These are phyloP conservation scores for Buphagus erythrorhynchus DNA, from an alignment of 2,797 vertebrate genomes.

Conservation along the genomic window DNA sequence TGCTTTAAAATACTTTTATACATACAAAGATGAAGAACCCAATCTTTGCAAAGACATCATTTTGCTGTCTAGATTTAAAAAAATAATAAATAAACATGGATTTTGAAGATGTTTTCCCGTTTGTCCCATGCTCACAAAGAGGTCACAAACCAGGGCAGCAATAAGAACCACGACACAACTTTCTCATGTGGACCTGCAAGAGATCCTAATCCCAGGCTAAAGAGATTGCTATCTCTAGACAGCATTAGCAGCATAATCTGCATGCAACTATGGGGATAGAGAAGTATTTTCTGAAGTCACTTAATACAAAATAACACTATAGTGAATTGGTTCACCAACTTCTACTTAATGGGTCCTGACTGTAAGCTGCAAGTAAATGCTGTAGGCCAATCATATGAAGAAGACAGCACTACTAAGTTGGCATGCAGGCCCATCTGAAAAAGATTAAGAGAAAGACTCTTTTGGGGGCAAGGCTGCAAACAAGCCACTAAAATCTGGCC, in stretches of 20 bases:
- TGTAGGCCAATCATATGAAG: background rate
- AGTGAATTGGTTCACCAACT: background rate
- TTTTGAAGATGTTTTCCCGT: background rate
- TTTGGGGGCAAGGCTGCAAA: background rate
- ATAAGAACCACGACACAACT: background rate
- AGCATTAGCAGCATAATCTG: conserved; percentile 40
- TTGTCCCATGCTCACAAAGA: background rate
- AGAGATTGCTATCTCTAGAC: background rate
- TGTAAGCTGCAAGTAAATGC: background rate
- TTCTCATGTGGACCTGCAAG: background rate
- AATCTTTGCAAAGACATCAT: background rate
- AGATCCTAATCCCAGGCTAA: conserved; percentile 24
- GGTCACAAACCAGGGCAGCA: background rate
- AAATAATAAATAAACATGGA: background rate
- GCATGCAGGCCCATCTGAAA: background rate
- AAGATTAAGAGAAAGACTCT: background rate
- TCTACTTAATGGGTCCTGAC: background rate
- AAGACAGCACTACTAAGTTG: background rate
- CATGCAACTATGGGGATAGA: background rate
- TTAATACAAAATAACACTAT: background rate
- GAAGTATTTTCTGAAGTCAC: conserved; percentile 7
- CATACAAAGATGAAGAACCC: background rate
- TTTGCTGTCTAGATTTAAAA: background rate
- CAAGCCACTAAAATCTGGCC: background rate
- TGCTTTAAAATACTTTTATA: background rate